phyloP scores from a whole-genome alignment of 2,888 invertebrate species.

The Dione juno region DNA sequence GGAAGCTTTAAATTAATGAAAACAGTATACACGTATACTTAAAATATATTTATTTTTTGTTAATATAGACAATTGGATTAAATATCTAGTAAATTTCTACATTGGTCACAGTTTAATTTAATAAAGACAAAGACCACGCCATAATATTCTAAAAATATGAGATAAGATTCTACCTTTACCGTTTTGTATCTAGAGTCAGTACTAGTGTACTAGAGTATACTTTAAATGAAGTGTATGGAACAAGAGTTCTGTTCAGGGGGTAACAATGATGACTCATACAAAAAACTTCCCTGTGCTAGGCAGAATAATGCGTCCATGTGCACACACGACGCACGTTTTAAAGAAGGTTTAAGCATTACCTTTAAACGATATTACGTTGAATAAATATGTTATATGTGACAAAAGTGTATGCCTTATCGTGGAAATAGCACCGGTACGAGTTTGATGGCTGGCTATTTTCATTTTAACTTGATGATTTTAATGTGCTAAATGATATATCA shows the following conservation, averaged over 20 bases:
- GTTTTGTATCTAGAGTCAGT: neutral
- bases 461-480: no score
- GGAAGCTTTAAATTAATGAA: no score
- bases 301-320: neutral
- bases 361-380: neutral
- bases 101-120: no score
- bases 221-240: neutral
- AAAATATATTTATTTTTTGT: no score
- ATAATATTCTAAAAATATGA: no score
- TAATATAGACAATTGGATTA: no score
- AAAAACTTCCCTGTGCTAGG: conserved; percentile 10
- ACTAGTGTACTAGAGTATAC: neutral
- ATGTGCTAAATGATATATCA: no score
- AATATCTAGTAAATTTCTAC: neutral
- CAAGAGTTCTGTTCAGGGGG: conserved; percentile 10
- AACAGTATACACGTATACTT: no score
- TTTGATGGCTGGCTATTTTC: neutral
- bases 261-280: conserved; percentile 20
- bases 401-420: neutral
- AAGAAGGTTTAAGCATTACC: conserved; percentile 4
- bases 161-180: no score
- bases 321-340: neutral
- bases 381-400: neutral
- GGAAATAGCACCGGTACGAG: no score
- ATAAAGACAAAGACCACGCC: no score